Conservation (phyloP, 2,113 vertebrate genomes). For the Forbesichthys agassizii region DNA sequence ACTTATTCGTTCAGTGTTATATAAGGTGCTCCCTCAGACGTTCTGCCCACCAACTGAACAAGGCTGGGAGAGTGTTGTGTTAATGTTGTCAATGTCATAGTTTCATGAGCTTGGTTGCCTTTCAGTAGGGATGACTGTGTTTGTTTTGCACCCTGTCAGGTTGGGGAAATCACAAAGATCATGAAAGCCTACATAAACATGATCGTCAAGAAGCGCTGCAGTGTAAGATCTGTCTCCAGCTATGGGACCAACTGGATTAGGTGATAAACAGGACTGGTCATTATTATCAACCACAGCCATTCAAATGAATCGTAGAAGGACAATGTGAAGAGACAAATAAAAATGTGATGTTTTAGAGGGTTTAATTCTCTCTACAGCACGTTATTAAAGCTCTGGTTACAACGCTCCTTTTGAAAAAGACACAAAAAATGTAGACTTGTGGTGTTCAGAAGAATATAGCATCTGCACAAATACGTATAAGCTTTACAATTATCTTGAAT, state of each 20-base stretch:
- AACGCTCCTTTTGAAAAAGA: constrained; percentile 3
- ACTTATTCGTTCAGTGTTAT: too few species aligned
- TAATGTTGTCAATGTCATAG: too few species aligned
- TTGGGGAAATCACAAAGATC: constrained; percentile 91
- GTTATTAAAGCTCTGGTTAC: constrained; percentile 6
- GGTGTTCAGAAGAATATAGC: constrained; percentile 22
- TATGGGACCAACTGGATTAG: constrained; percentile 84
- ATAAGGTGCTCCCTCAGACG: too few species aligned
- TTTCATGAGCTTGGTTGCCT: not conserved
- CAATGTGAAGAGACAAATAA: constrained; percentile 15
- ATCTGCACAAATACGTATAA: constrained; percentile 26
- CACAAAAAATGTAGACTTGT: constrained; percentile 7
- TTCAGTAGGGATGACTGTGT: constrained; percentile 2
- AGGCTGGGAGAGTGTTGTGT: too few species aligned
- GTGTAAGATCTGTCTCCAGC: constrained; percentile 84
- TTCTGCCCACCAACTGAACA: too few species aligned
- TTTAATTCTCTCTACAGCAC: not conserved
- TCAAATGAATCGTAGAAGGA: not conserved
- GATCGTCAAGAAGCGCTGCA: constrained; percentile 94
- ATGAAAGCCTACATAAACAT: constrained; percentile 96
- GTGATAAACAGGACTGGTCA: constrained; percentile 64
- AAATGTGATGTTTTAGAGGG: not conserved
- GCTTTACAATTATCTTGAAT: constrained; percentile 21
- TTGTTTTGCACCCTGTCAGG: constrained; percentile 63
- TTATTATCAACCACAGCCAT: not conserved